Conservation (phyloP, 2,797 vertebrate species). For the Spinus olivaceus region DNA sequence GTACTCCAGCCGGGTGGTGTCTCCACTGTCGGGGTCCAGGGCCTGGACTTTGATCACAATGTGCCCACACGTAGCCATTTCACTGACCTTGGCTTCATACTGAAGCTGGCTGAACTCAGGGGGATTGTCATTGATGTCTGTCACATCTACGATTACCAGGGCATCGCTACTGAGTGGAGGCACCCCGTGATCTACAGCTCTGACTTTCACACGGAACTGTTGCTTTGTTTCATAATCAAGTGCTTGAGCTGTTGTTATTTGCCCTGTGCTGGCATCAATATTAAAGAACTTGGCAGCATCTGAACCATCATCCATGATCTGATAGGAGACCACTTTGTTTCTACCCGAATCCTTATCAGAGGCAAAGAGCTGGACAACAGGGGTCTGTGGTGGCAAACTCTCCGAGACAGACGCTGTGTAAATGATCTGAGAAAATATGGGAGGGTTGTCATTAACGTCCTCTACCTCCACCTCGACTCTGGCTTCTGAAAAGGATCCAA, state of each 20-base stretch:
- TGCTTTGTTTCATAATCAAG: slow-evolving; percentile 87
- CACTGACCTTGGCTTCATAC: slow-evolving; percentile 89
- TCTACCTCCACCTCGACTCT: slow-evolving; percentile 90
- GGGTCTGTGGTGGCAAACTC: slow-evolving; percentile 82
- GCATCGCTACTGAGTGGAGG: slow-evolving; percentile 83
- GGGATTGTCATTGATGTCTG: slow-evolving; percentile 94
- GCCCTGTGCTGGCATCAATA: slow-evolving; percentile 82
- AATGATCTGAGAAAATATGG: slow-evolving; percentile 80
- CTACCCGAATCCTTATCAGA: slow-evolving; percentile 87
- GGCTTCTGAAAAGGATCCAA: slow-evolving; percentile 90
- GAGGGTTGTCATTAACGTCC: slow-evolving; percentile 92
- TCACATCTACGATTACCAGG: slow-evolving; percentile 82
- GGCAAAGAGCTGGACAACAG: slow-evolving; percentile 84
- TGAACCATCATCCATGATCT: slow-evolving; percentile 82
- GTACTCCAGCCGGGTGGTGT: slow-evolving; percentile 84
- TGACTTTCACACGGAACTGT: slow-evolving; percentile 85
- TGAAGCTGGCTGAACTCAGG: slow-evolving; percentile 86
- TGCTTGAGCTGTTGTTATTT: slow-evolving; percentile 82
- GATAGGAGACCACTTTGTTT: slow-evolving; percentile 86
- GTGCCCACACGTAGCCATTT: slow-evolving; percentile 92
- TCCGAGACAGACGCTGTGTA: slow-evolving; percentile 81
- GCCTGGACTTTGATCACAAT: slow-evolving; percentile 94
- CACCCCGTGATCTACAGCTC: slow-evolving; percentile 83
- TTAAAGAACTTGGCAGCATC: slow-evolving; percentile 81
- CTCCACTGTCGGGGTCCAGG: slow-evolving; percentile 86